These are phyloP conservation scores for Micromys minutus DNA, from an alignment of 2,113 vertebrate species.

Conservation along the genomic window DNA sequence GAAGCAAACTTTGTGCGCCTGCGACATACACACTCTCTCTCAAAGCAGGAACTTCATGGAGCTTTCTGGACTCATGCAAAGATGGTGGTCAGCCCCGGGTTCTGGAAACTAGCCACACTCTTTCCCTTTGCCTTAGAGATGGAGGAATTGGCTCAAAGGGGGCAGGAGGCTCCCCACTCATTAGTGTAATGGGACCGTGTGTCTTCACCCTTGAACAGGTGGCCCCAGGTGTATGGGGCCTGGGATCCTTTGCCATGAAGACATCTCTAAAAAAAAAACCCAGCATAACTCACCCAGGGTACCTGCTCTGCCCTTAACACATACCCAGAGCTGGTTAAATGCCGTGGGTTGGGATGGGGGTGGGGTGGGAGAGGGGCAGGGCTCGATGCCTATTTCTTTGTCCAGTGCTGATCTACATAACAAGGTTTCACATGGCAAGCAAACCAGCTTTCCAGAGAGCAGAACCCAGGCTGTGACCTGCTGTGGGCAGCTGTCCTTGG, in stretches of 20 bases:
- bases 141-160: conserved; percentile 14
- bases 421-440: not conserved
- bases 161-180: not conserved
- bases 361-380: not conserved
- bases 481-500: not conserved
- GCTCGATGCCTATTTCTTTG: not conserved
- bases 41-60: not conserved
- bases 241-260: not conserved
- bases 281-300: fast-evolving
- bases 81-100: not conserved
- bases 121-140: not conserved
- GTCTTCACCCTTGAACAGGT: not conserved
- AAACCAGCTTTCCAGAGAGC: not conserved
- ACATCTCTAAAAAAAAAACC: not conserved
- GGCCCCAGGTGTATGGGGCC: not conserved
- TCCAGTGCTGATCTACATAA: not conserved
- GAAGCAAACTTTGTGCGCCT: not conserved
- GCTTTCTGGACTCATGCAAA: not conserved
- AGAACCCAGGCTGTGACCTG: not conserved
- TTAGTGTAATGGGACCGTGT: not conserved
- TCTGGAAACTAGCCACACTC: not conserved
- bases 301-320: not conserved
- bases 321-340: not conserved
- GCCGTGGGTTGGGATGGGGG: not conserved
- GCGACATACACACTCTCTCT: not conserved